Base-by-base conservation (phyloP, 1,140 invertebrate species). In the Pomacea maculata region DNA sequence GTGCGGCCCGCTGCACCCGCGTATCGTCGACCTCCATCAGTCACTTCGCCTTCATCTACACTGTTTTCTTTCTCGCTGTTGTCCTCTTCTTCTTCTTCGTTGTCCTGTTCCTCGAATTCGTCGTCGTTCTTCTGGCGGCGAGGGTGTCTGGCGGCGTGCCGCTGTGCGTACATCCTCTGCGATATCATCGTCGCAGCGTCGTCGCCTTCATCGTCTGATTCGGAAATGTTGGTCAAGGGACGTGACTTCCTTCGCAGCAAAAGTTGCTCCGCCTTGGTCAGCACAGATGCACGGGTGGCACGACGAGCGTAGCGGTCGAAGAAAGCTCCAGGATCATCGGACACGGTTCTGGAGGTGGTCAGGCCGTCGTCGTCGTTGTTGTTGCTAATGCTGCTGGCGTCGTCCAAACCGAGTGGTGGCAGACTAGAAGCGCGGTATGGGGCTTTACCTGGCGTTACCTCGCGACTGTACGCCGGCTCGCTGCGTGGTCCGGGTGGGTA, bases 221-320 rank as follows among this genome's bases (percentile, higher is more conserved):
- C 78, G 9, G 52, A 21, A 72, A 75, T 75, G 54, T n/a, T 80
- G 6, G 64, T 29, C 71, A 75, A 64, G 52, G 21, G 19, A 17
- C 55, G 67, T 1, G 17, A 57, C 61, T 75, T 29, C 15, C 75
- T 45, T 11, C 83, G 64, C 11, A 52, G 12, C 34, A 84, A 45
- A 11, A 84, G 80, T 68, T 74, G 45, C 70, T 84, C 83, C 1
- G 83, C 83, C 54, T 81, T 76, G 78, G 64, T 80, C 25, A 84
- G 61, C n/a, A 84, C 75, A 12, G 73, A 75, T 29, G 81, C 78
- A 12, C 81, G 77, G 12, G 83, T 72, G 5, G 80, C 80, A 10
- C 83, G 79, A 19, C 72, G 25, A 45, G 52, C 64, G 63, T 68
- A 80, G 63, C 73, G 72, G 52, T 65, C 79, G 73, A 65, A 75